A percentile compares a stretch with the other conserved stretches of the same genome.
phyloP scores from a whole-genome alignment of 2,797 vertebrate species.

The Zonotrichia albicollis region DNA sequence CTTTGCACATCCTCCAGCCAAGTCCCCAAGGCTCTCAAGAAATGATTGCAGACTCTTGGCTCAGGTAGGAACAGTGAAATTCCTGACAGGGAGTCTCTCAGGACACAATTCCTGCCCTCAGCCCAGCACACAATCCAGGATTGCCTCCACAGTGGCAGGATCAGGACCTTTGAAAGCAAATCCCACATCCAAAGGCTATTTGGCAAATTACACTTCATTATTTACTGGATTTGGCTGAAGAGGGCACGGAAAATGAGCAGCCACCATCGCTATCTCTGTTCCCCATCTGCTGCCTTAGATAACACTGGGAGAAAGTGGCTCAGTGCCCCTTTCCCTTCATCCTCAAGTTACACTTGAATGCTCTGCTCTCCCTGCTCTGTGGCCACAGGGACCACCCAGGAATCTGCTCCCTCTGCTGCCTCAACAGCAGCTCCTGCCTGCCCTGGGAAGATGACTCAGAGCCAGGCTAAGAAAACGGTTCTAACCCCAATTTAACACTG shows the following conservation, averaged over 20 bases:
- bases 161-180: neutral
- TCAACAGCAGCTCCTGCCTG: neutral
- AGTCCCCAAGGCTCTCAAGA: neutral
- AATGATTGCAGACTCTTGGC: neutral
- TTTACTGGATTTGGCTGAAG: conserved; percentile 40
- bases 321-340: conserved; percentile 57
- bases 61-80: neutral
- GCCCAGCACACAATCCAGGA: neutral
- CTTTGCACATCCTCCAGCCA: neutral
- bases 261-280: neutral
- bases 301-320: conserved; percentile 66
- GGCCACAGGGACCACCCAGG: conserved; percentile 67
- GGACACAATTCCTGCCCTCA: neutral
- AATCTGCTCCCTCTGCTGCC: conserved; percentile 26
- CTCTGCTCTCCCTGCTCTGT: conserved; percentile 34
- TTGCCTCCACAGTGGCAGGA: neutral
- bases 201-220: conserved; percentile 51
- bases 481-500: neutral
- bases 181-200: neutral
- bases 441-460: conserved; percentile 36
- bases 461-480: neutral
- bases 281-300: conserved; percentile 56
- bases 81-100: fast-evolving
- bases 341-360: conserved; percentile 59
- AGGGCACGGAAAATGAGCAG: conserved; percentile 33